phyloP scores from a whole-genome alignment of 2,888 invertebrate genomes.

The Cosmia pyralina region DNA sequence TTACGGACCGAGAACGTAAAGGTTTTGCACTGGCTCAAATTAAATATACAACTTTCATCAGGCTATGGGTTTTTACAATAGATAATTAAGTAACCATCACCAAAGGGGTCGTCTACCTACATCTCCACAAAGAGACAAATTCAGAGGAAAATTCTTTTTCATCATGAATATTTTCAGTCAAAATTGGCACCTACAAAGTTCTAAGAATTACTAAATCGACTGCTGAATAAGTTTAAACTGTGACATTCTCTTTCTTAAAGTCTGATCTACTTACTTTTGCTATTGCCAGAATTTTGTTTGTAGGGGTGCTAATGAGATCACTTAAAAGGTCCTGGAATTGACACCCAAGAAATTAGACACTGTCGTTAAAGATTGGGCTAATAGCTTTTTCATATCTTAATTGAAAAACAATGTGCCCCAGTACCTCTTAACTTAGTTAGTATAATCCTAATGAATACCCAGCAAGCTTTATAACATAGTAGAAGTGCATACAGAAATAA shows the following conservation, averaged over 20 bases:
- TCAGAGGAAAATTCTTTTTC: neutral
- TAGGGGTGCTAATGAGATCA: conserved; percentile 10
- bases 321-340: conserved; percentile 25
- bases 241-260: neutral
- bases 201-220: neutral
- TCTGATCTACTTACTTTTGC: neutral
- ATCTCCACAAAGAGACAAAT: neutral
- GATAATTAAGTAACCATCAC: too few relatives aligned
- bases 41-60: too few relatives aligned
- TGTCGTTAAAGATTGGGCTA: conserved; percentile 25
- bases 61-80: too few relatives aligned
- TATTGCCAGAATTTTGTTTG: neutral
- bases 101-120: too few relatives aligned
- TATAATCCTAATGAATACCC: neutral
- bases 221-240: neutral
- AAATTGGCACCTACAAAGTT: neutral
- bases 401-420: conserved; percentile 40
- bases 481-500: neutral
- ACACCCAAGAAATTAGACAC: conserved; percentile 2
- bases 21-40: conserved; percentile 25
- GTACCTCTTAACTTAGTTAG: neutral
- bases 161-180: neutral
- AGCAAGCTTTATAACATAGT: neutral
- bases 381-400: conserved; percentile 37
- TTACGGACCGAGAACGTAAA: conserved; percentile 62